phyloP scores from a whole-genome alignment of 2,888 invertebrate genomes.

The Lottia scabra region DNA sequence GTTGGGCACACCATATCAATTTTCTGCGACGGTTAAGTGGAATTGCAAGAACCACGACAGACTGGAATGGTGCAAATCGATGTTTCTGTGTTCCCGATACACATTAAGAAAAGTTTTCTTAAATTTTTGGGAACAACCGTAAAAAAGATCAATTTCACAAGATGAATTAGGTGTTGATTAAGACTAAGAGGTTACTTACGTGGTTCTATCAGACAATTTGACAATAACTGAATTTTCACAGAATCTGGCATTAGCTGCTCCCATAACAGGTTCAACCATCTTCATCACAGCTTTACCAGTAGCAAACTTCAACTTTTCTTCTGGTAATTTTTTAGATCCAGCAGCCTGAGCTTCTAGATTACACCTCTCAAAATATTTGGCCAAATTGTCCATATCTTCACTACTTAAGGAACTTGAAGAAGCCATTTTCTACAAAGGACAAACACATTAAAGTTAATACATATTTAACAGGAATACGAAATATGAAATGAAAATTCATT shows the following conservation, averaged over 20 bases:
- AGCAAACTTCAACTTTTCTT: background rate
- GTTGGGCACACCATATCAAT: no score
- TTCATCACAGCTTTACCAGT: background rate
- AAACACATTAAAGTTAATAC: no score
- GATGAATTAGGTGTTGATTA: no score
- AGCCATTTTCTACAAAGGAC: background rate
- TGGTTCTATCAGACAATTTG: background rate
- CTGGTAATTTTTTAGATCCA: background rate
- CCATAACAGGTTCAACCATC: constrained; percentile 1
- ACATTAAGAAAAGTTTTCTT: no score
- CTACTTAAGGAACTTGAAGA: background rate
- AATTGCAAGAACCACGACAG: no score
- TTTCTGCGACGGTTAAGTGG: no score
- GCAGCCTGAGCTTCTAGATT: background rate
- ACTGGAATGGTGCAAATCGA: no score
- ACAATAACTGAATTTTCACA: background rate
- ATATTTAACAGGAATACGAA: no score
- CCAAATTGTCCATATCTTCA: background rate
- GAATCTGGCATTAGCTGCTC: background rate
- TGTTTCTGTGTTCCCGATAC: no score
- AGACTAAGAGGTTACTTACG: background rate
- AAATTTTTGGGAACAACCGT: no score
- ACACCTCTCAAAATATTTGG: background rate
- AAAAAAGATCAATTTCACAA: no score
- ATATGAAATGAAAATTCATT: no score